These are phyloP conservation scores for Microcebus ravelobensis DNA, from an alignment of 2,113 vertebrate species.

Conservation along the genomic window DNA sequence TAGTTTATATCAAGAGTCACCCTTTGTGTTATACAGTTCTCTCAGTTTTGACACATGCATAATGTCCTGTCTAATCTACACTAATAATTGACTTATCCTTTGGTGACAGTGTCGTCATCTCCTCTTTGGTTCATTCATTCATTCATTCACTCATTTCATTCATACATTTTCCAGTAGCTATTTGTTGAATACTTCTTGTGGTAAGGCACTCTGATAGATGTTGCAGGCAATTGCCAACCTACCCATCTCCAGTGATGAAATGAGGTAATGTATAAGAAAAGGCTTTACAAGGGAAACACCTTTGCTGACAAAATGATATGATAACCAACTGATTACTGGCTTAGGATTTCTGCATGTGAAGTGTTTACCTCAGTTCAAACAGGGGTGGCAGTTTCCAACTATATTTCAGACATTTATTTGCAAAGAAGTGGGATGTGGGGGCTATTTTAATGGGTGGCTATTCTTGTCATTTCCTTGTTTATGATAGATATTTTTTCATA, in stretches of 20 bases:
- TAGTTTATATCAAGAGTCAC: not conserved
- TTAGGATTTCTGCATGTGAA: not conserved
- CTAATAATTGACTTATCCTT: not conserved
- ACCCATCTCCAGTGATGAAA: not conserved
- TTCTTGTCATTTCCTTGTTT: not conserved
- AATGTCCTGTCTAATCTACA: not conserved
- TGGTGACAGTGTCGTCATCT: not conserved
- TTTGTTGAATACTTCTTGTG: not conserved
- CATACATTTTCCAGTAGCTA: not conserved
- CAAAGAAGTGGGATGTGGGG: not conserved
- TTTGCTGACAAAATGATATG: not conserved
- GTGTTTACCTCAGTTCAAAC: not conserved
- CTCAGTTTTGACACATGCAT: not conserved
- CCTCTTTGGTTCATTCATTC: not conserved
- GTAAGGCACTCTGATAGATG: not conserved
- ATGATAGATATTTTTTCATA: not conserved
- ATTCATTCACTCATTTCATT: not conserved
- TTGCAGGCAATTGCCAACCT: not conserved
- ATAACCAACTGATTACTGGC: not conserved
- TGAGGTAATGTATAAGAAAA: not conserved
- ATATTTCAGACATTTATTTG: conserved; percentile 30
- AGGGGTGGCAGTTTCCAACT: not conserved
- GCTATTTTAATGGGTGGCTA: not conserved
- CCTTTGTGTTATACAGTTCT: not conserved
- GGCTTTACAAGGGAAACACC: not conserved